These are phyloP conservation scores for Eubasilissa regina DNA, from an alignment of 1,140 invertebrate genomes.

Conservation along the genomic window DNA sequence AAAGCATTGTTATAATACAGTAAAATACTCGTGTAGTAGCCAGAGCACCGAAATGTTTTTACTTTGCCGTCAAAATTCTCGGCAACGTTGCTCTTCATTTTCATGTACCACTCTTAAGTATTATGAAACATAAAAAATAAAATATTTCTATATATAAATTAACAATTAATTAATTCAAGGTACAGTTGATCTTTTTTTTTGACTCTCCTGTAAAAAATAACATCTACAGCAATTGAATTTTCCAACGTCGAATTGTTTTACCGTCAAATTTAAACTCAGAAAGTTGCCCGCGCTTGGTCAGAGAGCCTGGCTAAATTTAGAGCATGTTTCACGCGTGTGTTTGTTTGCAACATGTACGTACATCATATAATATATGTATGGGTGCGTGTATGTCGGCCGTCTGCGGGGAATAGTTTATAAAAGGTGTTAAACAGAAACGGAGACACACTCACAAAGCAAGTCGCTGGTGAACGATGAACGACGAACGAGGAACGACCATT, in stretches of 20 bases:
- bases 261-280: neutral
- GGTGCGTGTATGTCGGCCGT: neutral
- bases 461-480: constrained; percentile 41
- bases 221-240: too few species aligned
- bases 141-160: too few species aligned
- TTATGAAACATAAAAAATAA: too few species aligned
- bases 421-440: constrained; percentile 42
- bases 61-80: too few species aligned
- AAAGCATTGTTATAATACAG: too few species aligned
- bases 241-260: neutral
- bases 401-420: constrained; percentile 33
- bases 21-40: too few species aligned
- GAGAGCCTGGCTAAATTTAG: constrained; percentile 25
- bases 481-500: constrained; percentile 37
- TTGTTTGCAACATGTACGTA: neutral
- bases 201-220: too few species aligned
- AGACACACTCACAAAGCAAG: constrained; percentile 13
- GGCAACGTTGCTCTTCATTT: too few species aligned
- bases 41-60: too few species aligned
- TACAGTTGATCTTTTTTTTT: too few species aligned
- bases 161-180: too few species aligned
- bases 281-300: neutral
- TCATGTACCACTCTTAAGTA: too few species aligned
- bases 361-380: neutral
- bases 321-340: neutral